Evolutionary conservation across 2,797 vertebrate genomes (phyloP), one percentile per base, ranked within the genome.

Genomic region (Catharus ustulatus): DNA sequence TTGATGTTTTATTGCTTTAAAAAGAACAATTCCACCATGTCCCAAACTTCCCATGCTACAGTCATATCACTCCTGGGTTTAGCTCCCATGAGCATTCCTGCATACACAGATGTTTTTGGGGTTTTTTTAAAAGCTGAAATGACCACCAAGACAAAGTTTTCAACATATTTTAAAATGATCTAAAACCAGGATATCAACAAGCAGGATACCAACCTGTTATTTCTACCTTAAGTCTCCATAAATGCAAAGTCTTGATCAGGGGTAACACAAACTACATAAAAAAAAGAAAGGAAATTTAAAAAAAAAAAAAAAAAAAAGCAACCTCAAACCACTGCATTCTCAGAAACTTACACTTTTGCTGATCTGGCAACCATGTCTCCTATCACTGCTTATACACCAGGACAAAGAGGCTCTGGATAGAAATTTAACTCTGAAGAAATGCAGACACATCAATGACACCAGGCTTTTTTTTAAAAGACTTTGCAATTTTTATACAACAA

Each of bases 401-500:
- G 27, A 73, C 19, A 74, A 54, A 24, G 2, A 58, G 19, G 21
- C 73, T 81, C 36, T 32, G 17, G 21, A 21, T 46, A 90, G 48
- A 48, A 91, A 78, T 67, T 46, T 45, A 55, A 58, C 36, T 81
- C 42, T 43, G 57, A 58, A 75, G 59, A 92, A 75, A 75, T 19
- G 51, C 38, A 93, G 71, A 45, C 36, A 48, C 11, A 62, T 11
- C 19, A 58, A 54, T 20, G 16, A 68, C 81, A 80, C 40, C 22
- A 58, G 17, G 12, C 7, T 1, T n/a, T 64, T 74, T 78, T 75
- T 89, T 32, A 27, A 74, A 84, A 86, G 84, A 59, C 20, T 86
- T 68, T 64, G 83, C 15, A 6, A 48, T 83, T 96, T 96, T 97
- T 93, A 95, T 87, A 90, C 73, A 95, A 94, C 80, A 94, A 76